Evolutionary conservation across 2,113 vertebrate species (phyloP).

Genomic region (Myrmecophaga tridactyla): DNA sequence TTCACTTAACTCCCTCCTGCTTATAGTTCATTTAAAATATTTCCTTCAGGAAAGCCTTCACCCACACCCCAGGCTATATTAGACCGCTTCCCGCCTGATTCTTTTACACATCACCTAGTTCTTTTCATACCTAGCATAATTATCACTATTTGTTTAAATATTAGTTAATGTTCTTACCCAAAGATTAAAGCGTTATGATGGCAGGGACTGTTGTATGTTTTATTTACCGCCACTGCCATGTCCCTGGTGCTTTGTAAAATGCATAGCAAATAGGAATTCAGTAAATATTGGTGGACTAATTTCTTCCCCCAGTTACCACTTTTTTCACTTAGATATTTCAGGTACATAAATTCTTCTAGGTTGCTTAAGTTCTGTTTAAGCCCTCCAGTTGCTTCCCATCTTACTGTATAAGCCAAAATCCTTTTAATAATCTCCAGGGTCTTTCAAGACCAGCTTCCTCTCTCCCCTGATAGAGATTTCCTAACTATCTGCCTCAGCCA

Average conservation of each 20-base stretch:
- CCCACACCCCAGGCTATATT: neutral
- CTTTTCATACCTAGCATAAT: neutral
- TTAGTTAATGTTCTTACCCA: neutral
- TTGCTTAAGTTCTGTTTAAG: neutral
- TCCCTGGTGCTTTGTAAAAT: neutral
- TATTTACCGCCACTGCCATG: neutral
- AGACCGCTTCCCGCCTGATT: neutral
- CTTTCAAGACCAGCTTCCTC: neutral
- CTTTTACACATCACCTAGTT: neutral
- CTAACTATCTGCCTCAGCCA: neutral
- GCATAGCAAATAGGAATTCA: neutral
- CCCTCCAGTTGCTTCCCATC: neutral
- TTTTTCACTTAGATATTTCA: neutral
- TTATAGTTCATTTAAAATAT: neutral
- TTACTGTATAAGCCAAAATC: neutral
- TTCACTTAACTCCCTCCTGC: neutral
- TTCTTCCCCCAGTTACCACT: neutral
- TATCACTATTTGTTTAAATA: slow-evolving; percentile 8
- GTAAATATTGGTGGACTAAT: neutral
- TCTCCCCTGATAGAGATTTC: neutral
- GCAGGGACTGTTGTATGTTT: neutral
- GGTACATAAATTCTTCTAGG: neutral
- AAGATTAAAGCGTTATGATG: neutral
- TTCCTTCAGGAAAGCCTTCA: neutral
- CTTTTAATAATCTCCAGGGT: neutral